Evolutionary conservation across 2,113 vertebrate species (phyloP), one percentile per base, ranked within the genome.

Genomic region (Nycticryphes semicollaris): DNA sequence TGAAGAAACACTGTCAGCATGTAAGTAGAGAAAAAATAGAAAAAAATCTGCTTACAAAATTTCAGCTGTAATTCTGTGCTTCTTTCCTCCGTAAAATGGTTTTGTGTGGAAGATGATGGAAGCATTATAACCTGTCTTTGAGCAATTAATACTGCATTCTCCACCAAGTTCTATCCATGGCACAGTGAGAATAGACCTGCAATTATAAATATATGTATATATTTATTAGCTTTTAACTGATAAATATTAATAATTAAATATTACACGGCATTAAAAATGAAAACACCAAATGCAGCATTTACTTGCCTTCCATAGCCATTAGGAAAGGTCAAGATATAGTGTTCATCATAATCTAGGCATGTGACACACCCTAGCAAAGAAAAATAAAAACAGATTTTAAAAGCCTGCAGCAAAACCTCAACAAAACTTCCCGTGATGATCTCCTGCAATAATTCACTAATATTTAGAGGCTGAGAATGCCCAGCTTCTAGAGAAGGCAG

Each of bases 81-180:
- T 99, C 98, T 99, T 99, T 92, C 99, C 99, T 43, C 99, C 99
- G 10, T 99, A 99, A 97, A 99, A 99, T 19, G 99, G 99, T 97
- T 99, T 99, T 45, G 99, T 99, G 98, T 99, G 99, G 98, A 99
- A 99, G 95, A 98, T 95, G 7, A 99, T 99, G 96, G 97, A 99
- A 69, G 99, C 98, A 3, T 98, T 99, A 96, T 99, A 99, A 94
- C 99, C 99, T 3, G 99, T 98, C 97, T 99, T 99, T 41, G 99
- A 99, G 98, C 99, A 99, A 48, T 97, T 99, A 96, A 99, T 99
- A 95, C 89, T 99, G 98, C 99, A 99, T 94, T 99, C 99, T 33
- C 99, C 99, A 13, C 99, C 99, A 47, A 99, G 98, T 97, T 99
- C 99, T 97, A 99, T 99, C 99, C 99, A 99, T 50, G 99, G 99